Conservation (phyloP, 2,888 invertebrate species). For the Archaeoteleia sp. region DNA sequence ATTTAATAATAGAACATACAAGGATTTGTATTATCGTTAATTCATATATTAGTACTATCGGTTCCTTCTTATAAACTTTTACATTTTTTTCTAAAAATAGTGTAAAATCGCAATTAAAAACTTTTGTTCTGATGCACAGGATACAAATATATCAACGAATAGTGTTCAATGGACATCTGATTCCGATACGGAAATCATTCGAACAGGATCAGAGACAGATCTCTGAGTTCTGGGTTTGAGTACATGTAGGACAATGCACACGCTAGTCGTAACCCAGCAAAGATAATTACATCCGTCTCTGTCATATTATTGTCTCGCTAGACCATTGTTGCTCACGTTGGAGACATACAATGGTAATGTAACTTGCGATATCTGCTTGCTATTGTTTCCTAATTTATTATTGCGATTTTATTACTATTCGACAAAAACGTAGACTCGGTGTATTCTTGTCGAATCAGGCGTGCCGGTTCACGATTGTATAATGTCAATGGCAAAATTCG, state of each 20-base stretch:
- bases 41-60: too few relatives aligned
- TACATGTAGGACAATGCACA: conserved; percentile 50
- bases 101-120: too few relatives aligned
- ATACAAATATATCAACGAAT: background rate
- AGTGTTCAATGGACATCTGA: conserved; percentile 9
- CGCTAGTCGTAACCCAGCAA: conserved; percentile 51
- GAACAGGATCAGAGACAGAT: conserved; percentile 31
- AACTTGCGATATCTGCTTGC: conserved; percentile 51
- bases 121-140: background rate
- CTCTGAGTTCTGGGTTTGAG: conserved; percentile 36
- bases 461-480: conserved; percentile 29
- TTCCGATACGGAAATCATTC: conserved; percentile 30
- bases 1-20: too few relatives aligned
- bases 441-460: conserved; percentile 33
- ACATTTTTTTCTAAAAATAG: too few relatives aligned
- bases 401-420: conserved; percentile 59
- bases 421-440: conserved; percentile 34
- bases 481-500: conserved; percentile 23
- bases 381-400: conserved; percentile 62
- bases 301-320: conserved; percentile 66
- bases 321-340: conserved; percentile 64
- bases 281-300: conserved; percentile 69
- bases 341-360: conserved; percentile 60
- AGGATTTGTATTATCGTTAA: too few relatives aligned
- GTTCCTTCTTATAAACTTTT: too few relatives aligned